Evolutionary conservation across 1,140 invertebrate genomes (phyloP).

Genomic region (Elysia chlorotica): DNA sequence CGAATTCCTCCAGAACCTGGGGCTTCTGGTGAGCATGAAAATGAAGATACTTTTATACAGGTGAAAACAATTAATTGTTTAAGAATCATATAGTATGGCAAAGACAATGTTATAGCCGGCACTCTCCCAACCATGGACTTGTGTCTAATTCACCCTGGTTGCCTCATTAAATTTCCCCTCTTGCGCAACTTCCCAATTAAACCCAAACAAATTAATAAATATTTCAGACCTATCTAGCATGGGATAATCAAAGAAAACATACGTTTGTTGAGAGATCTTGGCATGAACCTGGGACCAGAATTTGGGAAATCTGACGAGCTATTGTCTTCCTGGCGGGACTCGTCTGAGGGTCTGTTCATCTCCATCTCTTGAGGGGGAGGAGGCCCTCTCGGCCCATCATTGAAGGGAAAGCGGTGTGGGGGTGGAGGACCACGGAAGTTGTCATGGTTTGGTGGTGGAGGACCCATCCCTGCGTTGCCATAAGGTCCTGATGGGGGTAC

Average conservation of each 20-base stretch:
- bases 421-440: slow-evolving; percentile 1
- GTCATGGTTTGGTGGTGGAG: slow-evolving; percentile 2
- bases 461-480: neutral
- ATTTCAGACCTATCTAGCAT: too few relatives aligned
- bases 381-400: neutral
- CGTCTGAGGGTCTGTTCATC: neutral
- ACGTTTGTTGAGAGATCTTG: too few relatives aligned
- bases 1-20: slow-evolving; percentile 45
- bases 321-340: too few relatives aligned
- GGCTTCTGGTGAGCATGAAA: slow-evolving; percentile 27
- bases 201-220: too few relatives aligned
- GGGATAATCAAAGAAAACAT: too few relatives aligned
- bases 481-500: neutral
- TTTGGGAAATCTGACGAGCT: too few relatives aligned
- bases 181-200: too few relatives aligned
- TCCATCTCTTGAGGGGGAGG: slow-evolving; percentile 3
- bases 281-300: too few relatives aligned
- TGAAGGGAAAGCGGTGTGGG: slow-evolving; percentile 1
- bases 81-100: neutral
- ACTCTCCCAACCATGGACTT: neutral
- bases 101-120: neutral
- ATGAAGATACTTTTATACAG: neutral
- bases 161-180: neutral
- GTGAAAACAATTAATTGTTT: neutral
- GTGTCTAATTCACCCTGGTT: slow-evolving; percentile 14